Evolutionary conservation across 2,888 invertebrate species (phyloP), one percentile per base, ranked within the genome.

Genomic region (Ommatoiulus sabulosus): DNA sequence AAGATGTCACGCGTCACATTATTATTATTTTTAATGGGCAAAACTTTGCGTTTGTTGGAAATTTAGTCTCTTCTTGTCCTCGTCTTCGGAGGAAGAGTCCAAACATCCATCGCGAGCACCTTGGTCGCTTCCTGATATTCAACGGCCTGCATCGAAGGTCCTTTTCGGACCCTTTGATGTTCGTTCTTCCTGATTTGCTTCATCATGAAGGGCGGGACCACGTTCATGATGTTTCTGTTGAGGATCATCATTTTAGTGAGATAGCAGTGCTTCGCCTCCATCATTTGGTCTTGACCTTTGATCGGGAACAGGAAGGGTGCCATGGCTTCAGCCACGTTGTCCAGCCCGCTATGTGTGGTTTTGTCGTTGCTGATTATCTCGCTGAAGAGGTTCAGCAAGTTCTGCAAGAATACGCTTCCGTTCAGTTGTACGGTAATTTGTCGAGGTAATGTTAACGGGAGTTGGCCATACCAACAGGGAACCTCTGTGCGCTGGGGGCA

Each of bases 201-300:
- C 63, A 63, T 20, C 63, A 63, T 63, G 63, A 20, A 63, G 20
- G 63, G 63, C 10, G 63, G 63, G 5, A 63, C 63, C 6, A 20
- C 20, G 63, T 63, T 63, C 63, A 63, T 63, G 63, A 63, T 17
- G 63, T 63, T 63, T 20, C 63, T 63, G 63, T 63, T 63, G n/a
- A 63, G 63, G 63, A 63, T n/a, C 63, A 63, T 63, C 7, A 10
- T 63, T 20, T 63, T 63, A 1, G 63, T 63, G 63, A 63, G 63
- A 10, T 15, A 20, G 20, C 63, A 1, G 20, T 63, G 63, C 63
- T 63, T n/a, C 20, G 20, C 63, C 20, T 2, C 20, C 20, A 6
- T 20, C 0, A 63, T n/a, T 20, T 63, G 15, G 63, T 63, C 20
- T 10, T 63, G 63, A 1, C 20, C 63, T 20, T 63, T 63, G 6